Evolutionary conservation across 2,797 vertebrate genomes (phyloP), one percentile per base, ranked within the genome.

Genomic region (Babyrousa celebensis): DNA sequence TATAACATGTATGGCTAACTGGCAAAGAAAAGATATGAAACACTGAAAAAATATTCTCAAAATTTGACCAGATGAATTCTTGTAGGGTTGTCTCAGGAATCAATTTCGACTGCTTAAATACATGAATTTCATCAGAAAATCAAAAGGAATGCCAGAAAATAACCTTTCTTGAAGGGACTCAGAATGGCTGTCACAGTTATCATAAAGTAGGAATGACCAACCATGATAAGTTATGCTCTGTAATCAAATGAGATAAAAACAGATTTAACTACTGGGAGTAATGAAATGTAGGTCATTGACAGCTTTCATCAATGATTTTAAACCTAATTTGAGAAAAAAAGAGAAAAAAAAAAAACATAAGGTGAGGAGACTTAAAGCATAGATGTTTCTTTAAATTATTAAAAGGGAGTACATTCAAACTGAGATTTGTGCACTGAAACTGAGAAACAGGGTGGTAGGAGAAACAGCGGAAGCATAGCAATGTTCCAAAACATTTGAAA

Each of bases 91-190:
- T 80, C 2, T 90, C 27, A 89, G 29, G 1, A 68, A 63, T 75
- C 25, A 15, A 93, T 29, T 94, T 91, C 20, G 87, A 21, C 17
- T 89, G 21, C 9, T 11, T 80, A 85, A 68, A 48, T 4, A 60
- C 20, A 89, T 56, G 67, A 75, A 70, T 91, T 95, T 85, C 21
- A 72, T 68, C 21, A 71, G 5, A 74, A 94, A 94, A 92, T 79
- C 43, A 95, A 95, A 70, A 7, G 1, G 20, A 90, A 74, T n/a
- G 20, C 7, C n/a, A 87, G 20, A 79, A 93, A 87, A 89, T n/a
- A 72, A 87, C 43, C 6, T 48, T 48, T 48, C 43, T 48, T 48
- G 43, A 48, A 48, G 43, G 43, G 43, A 48, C 43, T 48, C 43
- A 48, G 43, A 48, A 48, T 48, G 20, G 52, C 27, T 80, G 15